phyloP scores from a whole-genome alignment of 2,113 vertebrate genomes.

The Micronisus gabar region DNA sequence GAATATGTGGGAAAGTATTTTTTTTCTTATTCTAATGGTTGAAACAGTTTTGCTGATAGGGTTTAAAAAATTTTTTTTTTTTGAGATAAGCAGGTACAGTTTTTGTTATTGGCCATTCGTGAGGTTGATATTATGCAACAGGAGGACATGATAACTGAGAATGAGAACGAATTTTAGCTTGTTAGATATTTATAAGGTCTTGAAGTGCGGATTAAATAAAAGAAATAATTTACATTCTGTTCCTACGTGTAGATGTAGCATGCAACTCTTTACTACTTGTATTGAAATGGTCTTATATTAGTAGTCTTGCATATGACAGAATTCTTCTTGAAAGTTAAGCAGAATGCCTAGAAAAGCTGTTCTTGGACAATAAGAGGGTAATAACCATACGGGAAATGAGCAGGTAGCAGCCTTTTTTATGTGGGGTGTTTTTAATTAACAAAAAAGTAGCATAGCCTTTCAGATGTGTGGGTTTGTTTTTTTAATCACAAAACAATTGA shows the following conservation, averaged over 20 bases:
- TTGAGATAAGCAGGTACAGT: neutral
- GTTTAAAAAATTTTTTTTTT: neutral
- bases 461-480: neutral
- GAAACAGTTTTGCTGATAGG: neutral
- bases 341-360: neutral
- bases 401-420: neutral
- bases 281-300: neutral
- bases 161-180: neutral
- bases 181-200: neutral
- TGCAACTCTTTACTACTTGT: neutral
- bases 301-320: neutral
- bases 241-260: neutral
- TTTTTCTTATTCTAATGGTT: neutral
- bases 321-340: neutral
- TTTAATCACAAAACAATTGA: neutral
- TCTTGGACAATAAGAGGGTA: neutral
- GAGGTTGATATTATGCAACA: neutral
- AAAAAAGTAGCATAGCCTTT: neutral
- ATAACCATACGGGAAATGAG: neutral
- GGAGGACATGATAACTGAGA: neutral
- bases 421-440: neutral
- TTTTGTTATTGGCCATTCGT: neutral
- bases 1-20: neutral
- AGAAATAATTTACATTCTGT: neutral
- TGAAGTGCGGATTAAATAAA: neutral